Conservation (phyloP, 2,888 invertebrate species). For the Pristionchus arcanus region DNA sequence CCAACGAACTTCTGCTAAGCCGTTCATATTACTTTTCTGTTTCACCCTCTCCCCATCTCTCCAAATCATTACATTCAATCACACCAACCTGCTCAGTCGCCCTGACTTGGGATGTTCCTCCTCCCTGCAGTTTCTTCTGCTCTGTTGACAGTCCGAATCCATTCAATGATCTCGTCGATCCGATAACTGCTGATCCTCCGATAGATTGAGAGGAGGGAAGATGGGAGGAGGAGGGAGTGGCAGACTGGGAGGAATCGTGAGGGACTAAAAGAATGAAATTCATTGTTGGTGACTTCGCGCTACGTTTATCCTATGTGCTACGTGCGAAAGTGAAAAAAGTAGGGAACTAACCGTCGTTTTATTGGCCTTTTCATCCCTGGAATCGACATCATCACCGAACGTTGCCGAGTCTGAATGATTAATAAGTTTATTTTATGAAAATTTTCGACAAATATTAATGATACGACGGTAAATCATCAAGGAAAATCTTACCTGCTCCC, state of each 20-base stretch:
- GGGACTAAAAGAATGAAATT: not conserved
- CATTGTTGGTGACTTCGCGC: not conserved
- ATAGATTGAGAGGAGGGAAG: not conserved
- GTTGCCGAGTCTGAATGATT: slow-evolving; percentile 8
- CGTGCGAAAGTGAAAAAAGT: not conserved
- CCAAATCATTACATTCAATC: too few relatives aligned
- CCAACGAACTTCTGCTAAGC: too few relatives aligned
- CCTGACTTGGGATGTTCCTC: not conserved
- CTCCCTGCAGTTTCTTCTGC: not conserved
- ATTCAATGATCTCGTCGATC: not conserved
- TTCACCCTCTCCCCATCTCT: too few relatives aligned
- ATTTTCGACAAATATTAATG: not conserved
- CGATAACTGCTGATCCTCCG: slow-evolving; percentile 13
- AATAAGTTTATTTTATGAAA: too few relatives aligned
- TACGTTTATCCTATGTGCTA: not conserved
- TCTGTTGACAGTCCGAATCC: not conserved
- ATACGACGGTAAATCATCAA: not conserved
- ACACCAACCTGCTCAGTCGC: not conserved
- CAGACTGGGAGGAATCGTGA: too few relatives aligned
- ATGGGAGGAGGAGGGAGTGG: not conserved
- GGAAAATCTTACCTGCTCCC: not conserved
- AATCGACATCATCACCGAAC: not conserved
- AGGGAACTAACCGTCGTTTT: not conserved
- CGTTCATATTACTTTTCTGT: too few relatives aligned
- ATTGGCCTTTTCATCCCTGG: not conserved